Evolutionary conservation across 1,140 invertebrate genomes (phyloP).

Genomic region (Solen grandis): DNA sequence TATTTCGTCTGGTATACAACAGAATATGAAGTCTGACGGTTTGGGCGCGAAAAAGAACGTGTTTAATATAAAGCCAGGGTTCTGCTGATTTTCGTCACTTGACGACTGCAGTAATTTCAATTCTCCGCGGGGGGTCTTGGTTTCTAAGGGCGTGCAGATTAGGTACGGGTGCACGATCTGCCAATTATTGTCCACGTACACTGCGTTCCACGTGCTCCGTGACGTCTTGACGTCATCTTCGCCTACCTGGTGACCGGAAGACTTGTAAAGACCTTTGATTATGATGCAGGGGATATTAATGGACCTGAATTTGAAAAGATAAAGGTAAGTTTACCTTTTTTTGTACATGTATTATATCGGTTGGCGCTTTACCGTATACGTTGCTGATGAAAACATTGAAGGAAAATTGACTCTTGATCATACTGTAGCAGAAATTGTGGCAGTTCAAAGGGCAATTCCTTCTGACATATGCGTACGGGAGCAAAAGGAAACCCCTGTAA

Average conservation of each 20-base stretch:
- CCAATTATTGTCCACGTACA: slow-evolving; percentile 64
- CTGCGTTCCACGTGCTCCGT: slow-evolving; percentile 59
- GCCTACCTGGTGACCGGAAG: slow-evolving; percentile 96
- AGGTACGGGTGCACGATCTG: slow-evolving; percentile 60
- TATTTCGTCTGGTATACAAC: slow-evolving; percentile 47
- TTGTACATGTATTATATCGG: too few relatives aligned
- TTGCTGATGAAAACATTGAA: not conserved
- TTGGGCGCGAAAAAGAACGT: slow-evolving; percentile 56
- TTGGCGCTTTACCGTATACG: not conserved
- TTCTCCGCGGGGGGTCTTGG: slow-evolving; percentile 7
- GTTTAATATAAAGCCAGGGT: slow-evolving; percentile 15
- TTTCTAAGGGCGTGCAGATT: slow-evolving; percentile 48
- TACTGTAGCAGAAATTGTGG: too few relatives aligned
- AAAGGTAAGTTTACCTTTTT: too few relatives aligned
- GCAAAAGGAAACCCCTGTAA: too few relatives aligned
- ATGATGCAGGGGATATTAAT: slow-evolving; percentile 98
- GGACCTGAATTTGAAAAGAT: slow-evolving; percentile 85
- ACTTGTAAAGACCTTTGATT: slow-evolving; percentile 98
- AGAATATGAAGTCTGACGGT: slow-evolving; percentile 54
- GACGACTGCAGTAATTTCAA: slow-evolving; percentile 32
- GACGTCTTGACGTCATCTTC: slow-evolving; percentile 95
- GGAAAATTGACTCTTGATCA: too few relatives aligned
- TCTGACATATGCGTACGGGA: too few relatives aligned
- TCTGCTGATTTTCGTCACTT: not conserved
- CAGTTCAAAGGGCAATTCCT: too few relatives aligned